Conservation (phyloP, 2,113 vertebrate species). For the Psittacus erithacus region DNA sequence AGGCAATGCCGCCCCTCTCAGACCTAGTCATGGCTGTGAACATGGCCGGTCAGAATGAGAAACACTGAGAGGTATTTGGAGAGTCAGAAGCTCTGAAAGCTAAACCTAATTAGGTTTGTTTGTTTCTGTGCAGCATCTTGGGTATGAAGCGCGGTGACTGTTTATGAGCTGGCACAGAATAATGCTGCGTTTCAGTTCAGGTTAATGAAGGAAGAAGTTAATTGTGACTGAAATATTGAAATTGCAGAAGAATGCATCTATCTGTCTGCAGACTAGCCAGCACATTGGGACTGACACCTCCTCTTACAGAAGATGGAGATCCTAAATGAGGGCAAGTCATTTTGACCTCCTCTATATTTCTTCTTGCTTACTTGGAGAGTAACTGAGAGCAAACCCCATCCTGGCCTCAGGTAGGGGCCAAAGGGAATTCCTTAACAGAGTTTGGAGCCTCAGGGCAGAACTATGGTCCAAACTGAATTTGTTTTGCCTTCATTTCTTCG, state of each 20-base stretch:
- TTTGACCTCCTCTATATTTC: background rate
- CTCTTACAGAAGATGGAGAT: background rate
- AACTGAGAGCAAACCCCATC: background rate
- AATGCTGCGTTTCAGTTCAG: background rate
- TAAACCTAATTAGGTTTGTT: background rate
- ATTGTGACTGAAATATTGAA: background rate
- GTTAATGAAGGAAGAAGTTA: slow-evolving; percentile 32
- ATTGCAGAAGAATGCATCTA: background rate
- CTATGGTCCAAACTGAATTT: background rate
- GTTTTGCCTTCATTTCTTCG: background rate
- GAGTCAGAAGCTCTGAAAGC: background rate
- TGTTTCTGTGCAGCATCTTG: slow-evolving; percentile 1
- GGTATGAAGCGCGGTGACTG: background rate
- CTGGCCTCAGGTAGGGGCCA: background rate
- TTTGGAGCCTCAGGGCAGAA: background rate
- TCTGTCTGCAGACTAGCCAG: background rate
- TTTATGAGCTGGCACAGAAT: slow-evolving; percentile 19
- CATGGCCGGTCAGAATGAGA: background rate
- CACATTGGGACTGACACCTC: background rate
- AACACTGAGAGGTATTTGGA: background rate
- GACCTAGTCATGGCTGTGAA: background rate
- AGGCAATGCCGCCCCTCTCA: background rate
- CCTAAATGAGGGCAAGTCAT: background rate
- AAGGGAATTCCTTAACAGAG: background rate
- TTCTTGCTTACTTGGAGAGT: background rate